Evolutionary conservation across 2,888 invertebrate genomes (phyloP), one percentile per base, ranked within the genome.

Genomic region (Hydrotaea diabolus): DNA sequence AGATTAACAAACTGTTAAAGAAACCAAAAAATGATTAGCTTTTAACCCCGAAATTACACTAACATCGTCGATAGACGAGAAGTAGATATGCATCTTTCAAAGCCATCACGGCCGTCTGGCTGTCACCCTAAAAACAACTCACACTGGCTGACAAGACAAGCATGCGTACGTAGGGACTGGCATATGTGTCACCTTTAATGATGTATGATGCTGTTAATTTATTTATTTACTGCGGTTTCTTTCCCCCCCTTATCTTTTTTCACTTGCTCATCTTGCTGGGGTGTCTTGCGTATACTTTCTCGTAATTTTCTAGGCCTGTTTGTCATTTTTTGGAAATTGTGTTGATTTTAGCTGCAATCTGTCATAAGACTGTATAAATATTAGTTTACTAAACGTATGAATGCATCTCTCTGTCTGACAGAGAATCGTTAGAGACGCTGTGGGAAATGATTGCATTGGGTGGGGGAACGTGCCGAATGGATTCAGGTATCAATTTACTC

Each of bases 201-300:
- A 83, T 83, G 55, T 78, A 82, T 77, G 74, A 66, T 66, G 57
- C 64, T 64, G 66, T 83, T 79, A 73, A 83, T 79, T 79, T 79
- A 62, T 81, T 66, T 73, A 26, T 26, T 62, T 17, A 43, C 19
- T 69, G 62, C 15, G 7, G 46, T 49, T 59, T 31, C n/a, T 19
- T 8, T 39, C n/a, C 64, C 64, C 13, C 9, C 59, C 9, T 46
- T 57, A 19, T 69, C 21, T n/a, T 21, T 9, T 36, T 11, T 36
- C 5, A 19, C 19, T 0, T 21, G 15, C 8, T 53, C 4, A 17
- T 17, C n/a, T n/a, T n/a, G 17, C 19, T 66, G 15, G 36, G 31
- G 11, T 73, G 17, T 57, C 21, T 8, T 21, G 1, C 3, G 11
- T 59, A 13, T 26, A 15, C 26, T 62, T 62, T 75, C 62, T 59